Conservation (phyloP, 2,113 vertebrate species). For the Sturnira hondurensis region DNA sequence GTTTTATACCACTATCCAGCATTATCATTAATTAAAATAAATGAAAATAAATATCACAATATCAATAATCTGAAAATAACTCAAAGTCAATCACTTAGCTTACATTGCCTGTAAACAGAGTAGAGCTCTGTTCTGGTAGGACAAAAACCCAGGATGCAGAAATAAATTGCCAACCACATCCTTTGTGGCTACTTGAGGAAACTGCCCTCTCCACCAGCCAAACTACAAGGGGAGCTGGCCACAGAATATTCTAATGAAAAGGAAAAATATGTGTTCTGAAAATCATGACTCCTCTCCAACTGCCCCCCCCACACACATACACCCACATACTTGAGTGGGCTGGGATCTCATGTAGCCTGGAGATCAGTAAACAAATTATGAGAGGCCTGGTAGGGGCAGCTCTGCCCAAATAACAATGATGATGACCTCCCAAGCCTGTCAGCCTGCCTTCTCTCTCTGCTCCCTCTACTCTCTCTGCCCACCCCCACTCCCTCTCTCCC, state of each 20-base stretch:
- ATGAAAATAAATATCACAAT: conserved; percentile 24
- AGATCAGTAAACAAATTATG: not conserved
- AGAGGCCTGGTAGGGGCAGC: not conserved
- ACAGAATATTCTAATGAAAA: not conserved
- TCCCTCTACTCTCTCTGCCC: not conserved
- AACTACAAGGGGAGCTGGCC: not conserved
- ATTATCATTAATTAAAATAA: conserved; percentile 39
- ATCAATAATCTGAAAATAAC: conserved; percentile 33
- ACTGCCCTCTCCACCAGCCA: not conserved
- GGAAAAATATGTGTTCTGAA: not conserved
- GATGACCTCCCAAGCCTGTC: not conserved
- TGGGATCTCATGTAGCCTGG: not conserved
- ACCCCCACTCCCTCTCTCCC: not conserved
- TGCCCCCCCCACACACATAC: not conserved
- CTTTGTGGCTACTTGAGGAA: not conserved
- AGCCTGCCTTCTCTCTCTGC: not conserved
- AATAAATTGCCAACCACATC: not conserved
- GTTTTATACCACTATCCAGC: conserved; percentile 16
- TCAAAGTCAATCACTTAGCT: not conserved
- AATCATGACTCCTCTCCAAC: not conserved
- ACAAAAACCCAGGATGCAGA: conserved; percentile 1
- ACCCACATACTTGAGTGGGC: not conserved
- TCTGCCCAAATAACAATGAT: not conserved
- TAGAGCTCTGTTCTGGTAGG: not conserved
- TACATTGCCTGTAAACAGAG: not conserved